Evolutionary conservation across 2,113 vertebrate species (phyloP), one percentile per base, ranked within the genome.

Genomic region (Leptobrachium leishanense): DNA sequence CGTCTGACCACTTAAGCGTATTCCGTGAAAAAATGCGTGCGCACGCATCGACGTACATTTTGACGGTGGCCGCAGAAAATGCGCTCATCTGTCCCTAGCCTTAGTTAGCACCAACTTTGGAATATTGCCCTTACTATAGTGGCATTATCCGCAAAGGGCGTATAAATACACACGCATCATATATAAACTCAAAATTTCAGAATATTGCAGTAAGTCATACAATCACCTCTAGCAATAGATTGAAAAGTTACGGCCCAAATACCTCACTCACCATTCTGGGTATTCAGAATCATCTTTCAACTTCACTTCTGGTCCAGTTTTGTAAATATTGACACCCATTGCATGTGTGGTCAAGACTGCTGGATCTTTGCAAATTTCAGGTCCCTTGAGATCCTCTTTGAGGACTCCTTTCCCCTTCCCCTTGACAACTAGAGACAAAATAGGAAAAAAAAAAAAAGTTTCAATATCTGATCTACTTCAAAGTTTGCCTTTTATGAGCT

Each of bases 351-450:
- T 87, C 3, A 99, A 93, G 83, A 50, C 85, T 5, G 79, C 15
- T 0, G 96, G 91, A 80, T 99, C 96, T 13, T 88, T 96, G 84
- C 96, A 98, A 65, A 98, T 91, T 2, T 97, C 95, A 0, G 97
- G 96, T 12, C 89, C 95, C 81, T 93, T 91, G n/a, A 91, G 54
- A 0, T n/a, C 90, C 43, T 95, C 95, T 79, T 91, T 93, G 0
- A 74, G 57, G 75, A 72, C 78, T 0, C 83, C 88, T 87, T 95
- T 97, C 0, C 89, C 91, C 82, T 95, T 98, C 31, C 82, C 84
- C 87, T 97, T 97, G 3, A 31, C 0, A 0, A 9, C 95, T 97
- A 31, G 83, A 1, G n/a, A 82, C 66, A 39, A 57, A 31, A 31
- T 31, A 31, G 20, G 20, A 31, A 5, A 66, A 2, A 8, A 12